phyloP scores from a whole-genome alignment of 2,888 invertebrate genomes.

The Bhutanitis thaidina region DNA sequence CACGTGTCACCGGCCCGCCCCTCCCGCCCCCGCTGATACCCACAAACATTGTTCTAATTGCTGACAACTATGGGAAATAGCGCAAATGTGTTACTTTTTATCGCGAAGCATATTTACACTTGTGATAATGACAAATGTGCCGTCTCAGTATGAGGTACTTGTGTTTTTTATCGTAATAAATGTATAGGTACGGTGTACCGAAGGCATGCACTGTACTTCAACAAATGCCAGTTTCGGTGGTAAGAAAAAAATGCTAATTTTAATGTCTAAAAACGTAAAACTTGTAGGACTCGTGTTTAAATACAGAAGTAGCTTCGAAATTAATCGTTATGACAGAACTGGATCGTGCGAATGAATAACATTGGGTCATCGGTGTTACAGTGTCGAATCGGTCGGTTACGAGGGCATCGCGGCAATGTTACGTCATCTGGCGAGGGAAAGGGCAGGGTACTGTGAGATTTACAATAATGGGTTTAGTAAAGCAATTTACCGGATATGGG shows the following conservation, averaged over 20 bases:
- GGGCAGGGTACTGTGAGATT: conserved; percentile 33
- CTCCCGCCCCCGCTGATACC: conserved; percentile 18
- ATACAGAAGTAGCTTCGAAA: too few species aligned
- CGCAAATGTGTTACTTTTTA: conserved; percentile 64
- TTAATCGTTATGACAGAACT: background rate
- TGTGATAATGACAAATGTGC: conserved; percentile 54
- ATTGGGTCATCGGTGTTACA: background rate
- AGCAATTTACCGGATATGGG: conserved; percentile 61
- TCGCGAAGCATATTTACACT: conserved; percentile 56
- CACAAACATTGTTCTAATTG: conserved; percentile 65
- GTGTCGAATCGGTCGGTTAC: background rate
- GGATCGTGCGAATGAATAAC: background rate
- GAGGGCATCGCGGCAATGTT: conserved; percentile 29
- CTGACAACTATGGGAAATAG: conserved; percentile 74
- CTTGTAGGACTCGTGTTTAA: too few species aligned
- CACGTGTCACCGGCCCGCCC: conserved; percentile 53
- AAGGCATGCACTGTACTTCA: too few species aligned
- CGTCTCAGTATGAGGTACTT: conserved; percentile 31
- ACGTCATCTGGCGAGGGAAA: conserved; percentile 31
- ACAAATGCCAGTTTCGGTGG: too few species aligned
- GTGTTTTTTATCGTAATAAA: conserved; percentile 15
- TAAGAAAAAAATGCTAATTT: too few species aligned
- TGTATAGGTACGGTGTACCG: background rate
- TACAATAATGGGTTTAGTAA: conserved; percentile 54
- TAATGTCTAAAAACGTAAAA: background rate